Evolutionary conservation across 1,140 invertebrate genomes (phyloP), one percentile per base, ranked within the genome.

Genomic region (Zaprionus vittiger): DNA sequence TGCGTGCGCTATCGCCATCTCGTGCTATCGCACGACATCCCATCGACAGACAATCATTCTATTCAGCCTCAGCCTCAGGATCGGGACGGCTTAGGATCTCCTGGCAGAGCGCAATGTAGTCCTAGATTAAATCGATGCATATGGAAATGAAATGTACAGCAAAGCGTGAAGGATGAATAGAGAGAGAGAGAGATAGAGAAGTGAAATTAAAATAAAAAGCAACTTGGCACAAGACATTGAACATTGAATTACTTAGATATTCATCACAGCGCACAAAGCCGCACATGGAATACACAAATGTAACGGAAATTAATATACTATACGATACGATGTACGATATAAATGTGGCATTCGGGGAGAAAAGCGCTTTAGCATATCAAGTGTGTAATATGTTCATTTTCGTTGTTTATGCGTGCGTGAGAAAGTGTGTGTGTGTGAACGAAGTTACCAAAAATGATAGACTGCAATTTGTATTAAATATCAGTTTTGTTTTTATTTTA

Each of bases 41-140:
- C 64, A 34, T 47, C 49, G 56, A 59, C 38, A 34, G 20, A 34
- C n/a, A 47, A 47, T 38, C n/a, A 47, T 17, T 49, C 17, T 79
- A 85, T 69, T 90, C 85, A 65, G 83, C 91, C 55, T 92, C 91
- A 26, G 91, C 91, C 61, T 92, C 91, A 28, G 91, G 91, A 84
- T 92, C 91, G 47, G 91, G 91, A 59, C 91, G 91, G 79, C 91
- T 92, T 70, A 92, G 62, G 68, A 92, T 92, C 83, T 92, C 91
- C 83, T 92, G 91, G 81, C 91, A 92, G 41, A 92, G 91, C 70
- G 91, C 91, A 84, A 92, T 92, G 72, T 92, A 92, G 78, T 92
- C 91, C 91, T 92, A 67, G 65, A 66, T 83, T 77, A 52, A 64
- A 44, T 60, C 31, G 73, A 14, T 47, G 37, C 26, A 64, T 44